These are phyloP conservation scores for Aleiodes sp. DNA, from an alignment of 1,140 invertebrate genomes.

Conservation along the genomic window DNA sequence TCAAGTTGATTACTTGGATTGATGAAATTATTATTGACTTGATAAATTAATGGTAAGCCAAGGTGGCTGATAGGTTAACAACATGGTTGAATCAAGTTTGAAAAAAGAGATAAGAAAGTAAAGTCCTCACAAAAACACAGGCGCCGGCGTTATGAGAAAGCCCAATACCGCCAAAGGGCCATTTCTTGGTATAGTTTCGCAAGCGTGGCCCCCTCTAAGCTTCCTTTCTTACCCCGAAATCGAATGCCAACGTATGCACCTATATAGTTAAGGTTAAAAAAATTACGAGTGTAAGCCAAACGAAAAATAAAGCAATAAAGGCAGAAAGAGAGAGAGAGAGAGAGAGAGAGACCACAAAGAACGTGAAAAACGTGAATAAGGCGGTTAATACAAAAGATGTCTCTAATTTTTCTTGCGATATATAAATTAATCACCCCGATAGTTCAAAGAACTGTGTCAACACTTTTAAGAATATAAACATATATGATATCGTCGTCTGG, in stretches of 20 bases:
- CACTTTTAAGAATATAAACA: neutral
- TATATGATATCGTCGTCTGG: too few species aligned
- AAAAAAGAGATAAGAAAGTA: neutral
- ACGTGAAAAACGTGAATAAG: neutral
- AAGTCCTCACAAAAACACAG: conserved; percentile 27
- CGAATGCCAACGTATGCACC: conserved; percentile 41
- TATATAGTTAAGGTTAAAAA: neutral
- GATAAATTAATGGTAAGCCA: neutral
- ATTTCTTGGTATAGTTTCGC: conserved; percentile 51
- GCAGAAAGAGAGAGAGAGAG: neutral
- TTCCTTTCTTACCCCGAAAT: conserved; percentile 45
- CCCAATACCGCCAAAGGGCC: conserved; percentile 49
- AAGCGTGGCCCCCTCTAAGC: conserved; percentile 33
- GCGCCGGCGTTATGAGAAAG: conserved; percentile 51
- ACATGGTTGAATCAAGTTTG: neutral
- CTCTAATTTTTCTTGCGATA: conserved; percentile 22
- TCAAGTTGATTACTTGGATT: neutral
- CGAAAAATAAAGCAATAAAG: neutral
- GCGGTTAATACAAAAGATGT: conserved; percentile 1
- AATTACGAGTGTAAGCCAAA: neutral
- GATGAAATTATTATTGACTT: neutral
- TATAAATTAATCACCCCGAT: conserved; percentile 32
- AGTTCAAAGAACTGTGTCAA: conserved; percentile 28
- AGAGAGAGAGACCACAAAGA: conserved; percentile 12
- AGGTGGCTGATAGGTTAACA: neutral